Percentiles rank a stretch among this genome's conserved stretches.
Evolutionary conservation across 1,140 invertebrate genomes (phyloP).

Genomic region (Bradynema listronoti): DNA sequence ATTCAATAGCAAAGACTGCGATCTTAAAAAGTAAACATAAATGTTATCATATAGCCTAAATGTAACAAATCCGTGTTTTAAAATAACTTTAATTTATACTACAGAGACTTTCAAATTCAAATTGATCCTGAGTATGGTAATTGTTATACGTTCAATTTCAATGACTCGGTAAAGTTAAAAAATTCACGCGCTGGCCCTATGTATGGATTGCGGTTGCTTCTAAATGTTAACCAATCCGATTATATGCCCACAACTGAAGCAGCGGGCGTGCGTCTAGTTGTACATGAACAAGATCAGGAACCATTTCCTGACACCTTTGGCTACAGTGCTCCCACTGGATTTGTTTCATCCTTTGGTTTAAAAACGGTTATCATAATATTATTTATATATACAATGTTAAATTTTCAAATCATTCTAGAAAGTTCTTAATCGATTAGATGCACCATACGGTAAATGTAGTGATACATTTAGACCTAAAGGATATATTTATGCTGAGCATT

Average conservation of each 20-base stretch:
- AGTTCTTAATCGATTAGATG: slow-evolving; percentile 51
- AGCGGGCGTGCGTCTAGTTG: slow-evolving; percentile 53
- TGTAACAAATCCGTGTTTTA: background rate
- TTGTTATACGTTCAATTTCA: slow-evolving; percentile 57
- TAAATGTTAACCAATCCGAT: slow-evolving; percentile 56
- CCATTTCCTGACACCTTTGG: slow-evolving; percentile 58
- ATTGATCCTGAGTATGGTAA: slow-evolving; percentile 54
- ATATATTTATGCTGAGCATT: slow-evolving; percentile 57
- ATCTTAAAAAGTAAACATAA: slow-evolving; percentile 39
- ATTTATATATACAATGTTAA: background rate
- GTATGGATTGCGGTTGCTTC: slow-evolving; percentile 49
- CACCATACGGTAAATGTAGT: slow-evolving; percentile 50
- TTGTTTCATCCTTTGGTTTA: slow-evolving; percentile 56
- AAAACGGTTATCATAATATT: slow-evolving; percentile 57
- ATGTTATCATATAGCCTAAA: background rate
- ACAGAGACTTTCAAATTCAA: slow-evolving; percentile 54
- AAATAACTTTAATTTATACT: slow-evolving; percentile 5
- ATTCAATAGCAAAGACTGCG: slow-evolving; percentile 55
- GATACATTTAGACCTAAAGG: slow-evolving; percentile 51
- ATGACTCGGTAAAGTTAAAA: slow-evolving; percentile 56
- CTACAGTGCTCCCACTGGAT: slow-evolving; percentile 55
- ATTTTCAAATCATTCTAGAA: slow-evolving; percentile 40
- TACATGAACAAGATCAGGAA: slow-evolving; percentile 58
- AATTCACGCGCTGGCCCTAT: slow-evolving; percentile 47
- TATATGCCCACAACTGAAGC: slow-evolving; percentile 58